Base-by-base conservation (phyloP, 2,888 invertebrate genomes). In the Lamproptera curius region DNA sequence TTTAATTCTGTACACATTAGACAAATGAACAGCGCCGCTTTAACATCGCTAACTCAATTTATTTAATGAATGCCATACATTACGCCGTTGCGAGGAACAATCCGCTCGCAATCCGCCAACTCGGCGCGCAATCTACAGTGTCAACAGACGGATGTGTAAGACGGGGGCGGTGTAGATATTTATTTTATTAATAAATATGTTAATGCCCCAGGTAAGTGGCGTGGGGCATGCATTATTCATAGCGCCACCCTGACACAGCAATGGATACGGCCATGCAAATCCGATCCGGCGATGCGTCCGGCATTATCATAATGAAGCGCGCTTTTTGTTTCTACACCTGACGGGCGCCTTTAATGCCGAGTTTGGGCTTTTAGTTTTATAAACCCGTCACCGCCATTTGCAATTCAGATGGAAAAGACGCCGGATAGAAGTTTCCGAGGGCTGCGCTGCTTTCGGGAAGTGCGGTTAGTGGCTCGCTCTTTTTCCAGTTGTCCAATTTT, bases 111-210 rank as follows among this genome's bases (percentile, higher is more conserved):
- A 68, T 62, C 68, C 4, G 58, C 57, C 58, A 72, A 79, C 73
- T 81, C 78, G 67, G 65, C 65, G 63, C 57, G 60, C 56, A 59
- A 55, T 54, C 58, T 47, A 56, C 61, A 71, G 65, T 74, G 80
- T 82, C 79, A 81, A 83, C 82, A 81, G 56, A n/a, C 57, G 67
- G 56, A 53, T 33, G 44, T 42, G 50, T 47, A 48, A 51, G 53
- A 77, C 70, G 63, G 70, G 55, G 56, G 52, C 46, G 59, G 41
- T 70, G 72, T 79, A 82, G 69, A 68, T 82, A 85, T 85, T 84
- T 86, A 86, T 86, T 81, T 85, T 86, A 86, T 86, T 86, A 87
- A 87, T 87, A 87, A 87, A 87, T 86, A 87, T 87, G 87, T 84
- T 85, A 87, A 87, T 87, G 65, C 61, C 59, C 56, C 66, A 83